These are phyloP conservation scores for Palythoa heliodiscus DNA, from an alignment of 92 coral and sea anemone genomes.

Conservation along the genomic window DNA sequence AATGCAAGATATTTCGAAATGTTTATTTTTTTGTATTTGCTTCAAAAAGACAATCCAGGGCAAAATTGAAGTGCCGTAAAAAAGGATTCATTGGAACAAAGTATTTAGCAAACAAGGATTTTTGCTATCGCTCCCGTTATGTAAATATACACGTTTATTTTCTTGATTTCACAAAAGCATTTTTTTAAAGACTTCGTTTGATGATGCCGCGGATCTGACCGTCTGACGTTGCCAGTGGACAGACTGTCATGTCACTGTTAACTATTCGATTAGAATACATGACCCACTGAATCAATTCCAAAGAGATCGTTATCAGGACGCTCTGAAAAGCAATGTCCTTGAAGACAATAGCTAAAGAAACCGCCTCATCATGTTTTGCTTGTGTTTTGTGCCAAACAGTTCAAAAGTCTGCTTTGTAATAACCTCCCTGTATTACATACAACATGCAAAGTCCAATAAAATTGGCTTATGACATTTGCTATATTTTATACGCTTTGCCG, in stretches of 20 bases:
- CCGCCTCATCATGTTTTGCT: slow-evolving; percentile 22
- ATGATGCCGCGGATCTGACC: slow-evolving; percentile 14
- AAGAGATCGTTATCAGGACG: slow-evolving; percentile 61
- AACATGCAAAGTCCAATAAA: background rate
- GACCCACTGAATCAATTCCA: slow-evolving; percentile 61
- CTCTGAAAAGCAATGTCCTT: slow-evolving; percentile 34
- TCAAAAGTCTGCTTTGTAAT: background rate
- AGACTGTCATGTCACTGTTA: slow-evolving; percentile 25
- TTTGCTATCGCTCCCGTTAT: slow-evolving; percentile 56
- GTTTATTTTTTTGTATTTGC: background rate
- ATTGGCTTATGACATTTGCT: background rate
- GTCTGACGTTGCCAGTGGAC: slow-evolving; percentile 11
- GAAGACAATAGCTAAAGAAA: slow-evolving; percentile 42
- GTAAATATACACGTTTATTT: slow-evolving; percentile 73
- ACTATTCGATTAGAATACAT: slow-evolving; percentile 46
- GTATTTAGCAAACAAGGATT: slow-evolving; percentile 21
- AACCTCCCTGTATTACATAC: slow-evolving; percentile 1
- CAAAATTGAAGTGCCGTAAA: background rate
- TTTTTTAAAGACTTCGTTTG: slow-evolving; percentile 34
- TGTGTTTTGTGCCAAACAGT: background rate
- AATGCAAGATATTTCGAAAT: background rate
- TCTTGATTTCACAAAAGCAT: slow-evolving; percentile 57
- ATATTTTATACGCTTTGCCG: slow-evolving; percentile 43
- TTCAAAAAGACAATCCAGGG: background rate
- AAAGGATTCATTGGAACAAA: slow-evolving; percentile 20